Conservation (phyloP, 2,113 vertebrate species). For the Grus americana region DNA sequence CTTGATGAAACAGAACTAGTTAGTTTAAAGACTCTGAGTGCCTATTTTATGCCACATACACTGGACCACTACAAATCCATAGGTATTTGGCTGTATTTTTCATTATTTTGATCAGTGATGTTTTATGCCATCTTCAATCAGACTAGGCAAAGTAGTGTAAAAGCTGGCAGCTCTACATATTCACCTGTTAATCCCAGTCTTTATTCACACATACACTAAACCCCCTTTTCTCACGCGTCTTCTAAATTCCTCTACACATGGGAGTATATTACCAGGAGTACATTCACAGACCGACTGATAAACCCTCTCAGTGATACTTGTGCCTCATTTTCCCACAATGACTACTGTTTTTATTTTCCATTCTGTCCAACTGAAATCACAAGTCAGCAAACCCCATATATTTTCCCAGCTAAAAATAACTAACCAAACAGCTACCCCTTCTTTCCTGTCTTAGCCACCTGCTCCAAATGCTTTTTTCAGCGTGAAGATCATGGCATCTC, state of each 20-base stretch:
- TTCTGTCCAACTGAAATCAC: not conserved
- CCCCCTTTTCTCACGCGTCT: not conserved
- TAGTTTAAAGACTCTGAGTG: not conserved
- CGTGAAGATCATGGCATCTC: not conserved
- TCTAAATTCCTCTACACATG: not conserved
- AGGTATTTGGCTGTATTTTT: not conserved
- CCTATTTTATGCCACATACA: not conserved
- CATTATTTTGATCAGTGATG: not conserved
- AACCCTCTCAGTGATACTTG: not conserved
- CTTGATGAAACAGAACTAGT: not conserved
- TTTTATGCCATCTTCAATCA: not conserved
- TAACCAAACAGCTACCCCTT: not conserved
- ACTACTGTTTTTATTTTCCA: not conserved
- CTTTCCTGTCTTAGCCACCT: not conserved
- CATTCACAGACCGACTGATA: not conserved
- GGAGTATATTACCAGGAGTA: not conserved
- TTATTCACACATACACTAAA: not conserved
- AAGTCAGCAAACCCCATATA: not conserved
- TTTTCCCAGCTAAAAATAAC: not conserved
- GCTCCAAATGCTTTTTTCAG: not conserved
- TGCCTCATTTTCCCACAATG: not conserved
- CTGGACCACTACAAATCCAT: not conserved
- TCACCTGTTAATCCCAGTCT: not conserved
- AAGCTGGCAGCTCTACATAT: not conserved
- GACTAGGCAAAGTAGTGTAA: not conserved